Conservation (phyloP, 2,113 vertebrate genomes). For the Thunnus maccoyii region DNA sequence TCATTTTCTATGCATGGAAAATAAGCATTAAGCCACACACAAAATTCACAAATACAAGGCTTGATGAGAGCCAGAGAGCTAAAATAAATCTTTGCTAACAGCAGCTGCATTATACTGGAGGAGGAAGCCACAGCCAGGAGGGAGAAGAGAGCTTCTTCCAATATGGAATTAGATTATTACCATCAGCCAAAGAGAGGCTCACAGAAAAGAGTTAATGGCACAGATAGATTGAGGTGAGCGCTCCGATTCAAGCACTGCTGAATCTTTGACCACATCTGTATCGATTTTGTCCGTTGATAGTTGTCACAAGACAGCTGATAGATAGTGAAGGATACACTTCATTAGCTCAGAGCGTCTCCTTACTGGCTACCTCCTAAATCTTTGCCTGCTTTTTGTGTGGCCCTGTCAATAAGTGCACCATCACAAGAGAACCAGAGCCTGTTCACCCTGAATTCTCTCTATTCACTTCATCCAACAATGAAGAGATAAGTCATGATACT, state of each 20-base stretch:
- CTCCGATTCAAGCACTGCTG: slow-evolving; percentile 67
- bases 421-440: slow-evolving; percentile 42
- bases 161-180: slow-evolving; percentile 47
- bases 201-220: slow-evolving; percentile 68
- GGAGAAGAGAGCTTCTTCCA: slow-evolving; percentile 15
- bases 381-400: slow-evolving; percentile 54
- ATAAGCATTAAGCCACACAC: slow-evolving; percentile 9
- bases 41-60: slow-evolving; percentile 1
- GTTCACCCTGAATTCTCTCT: slow-evolving; percentile 44
- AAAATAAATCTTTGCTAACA: slow-evolving; percentile 8
- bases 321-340: slow-evolving; percentile 78
- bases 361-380: slow-evolving; percentile 63
- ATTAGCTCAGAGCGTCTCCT: slow-evolving; percentile 71
- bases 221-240: slow-evolving; percentile 62
- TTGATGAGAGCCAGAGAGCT: slow-evolving; percentile 11
- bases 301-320: slow-evolving; percentile 70
- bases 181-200: slow-evolving; percentile 34
- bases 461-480: slow-evolving; percentile 59
- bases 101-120: slow-evolving; percentile 13
- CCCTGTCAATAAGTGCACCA: slow-evolving; percentile 54
- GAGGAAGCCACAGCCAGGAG: slow-evolving; percentile 4
- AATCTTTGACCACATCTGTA: slow-evolving; percentile 79
- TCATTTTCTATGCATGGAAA: slow-evolving; percentile 16
- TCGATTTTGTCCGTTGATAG: slow-evolving; percentile 77
- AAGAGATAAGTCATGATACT: slow-evolving; percentile 58